phyloP scores from a whole-genome alignment of 2,888 invertebrate genomes.

The Cephus spinipes region DNA sequence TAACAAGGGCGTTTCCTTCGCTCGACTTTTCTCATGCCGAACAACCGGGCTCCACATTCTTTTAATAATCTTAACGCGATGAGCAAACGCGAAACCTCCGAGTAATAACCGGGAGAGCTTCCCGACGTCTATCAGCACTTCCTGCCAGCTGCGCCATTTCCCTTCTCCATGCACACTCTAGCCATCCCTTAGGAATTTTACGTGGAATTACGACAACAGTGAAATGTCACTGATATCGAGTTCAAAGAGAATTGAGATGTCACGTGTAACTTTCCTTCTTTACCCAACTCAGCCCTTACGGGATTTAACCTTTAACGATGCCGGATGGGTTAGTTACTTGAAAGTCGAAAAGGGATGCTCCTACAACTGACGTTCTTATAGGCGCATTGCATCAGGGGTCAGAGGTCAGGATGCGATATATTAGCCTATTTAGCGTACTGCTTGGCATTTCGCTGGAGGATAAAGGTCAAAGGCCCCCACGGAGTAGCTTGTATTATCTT shows the following conservation, averaged over 20 bases:
- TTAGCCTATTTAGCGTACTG: conserved; percentile 36
- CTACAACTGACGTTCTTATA: not conserved
- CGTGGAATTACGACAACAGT: not conserved
- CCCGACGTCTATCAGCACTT: not conserved
- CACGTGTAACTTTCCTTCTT: not conserved
- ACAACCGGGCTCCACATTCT: not conserved
- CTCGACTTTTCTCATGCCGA: not conserved
- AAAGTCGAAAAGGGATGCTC: not conserved
- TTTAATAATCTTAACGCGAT: conserved; percentile 7
- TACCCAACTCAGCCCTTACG: not conserved
- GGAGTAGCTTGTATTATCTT: conserved; percentile 49
- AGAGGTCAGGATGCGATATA: conserved; percentile 1
- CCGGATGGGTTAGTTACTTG: conserved; percentile 4
- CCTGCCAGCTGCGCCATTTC: not conserved
- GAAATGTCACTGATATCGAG: not conserved
- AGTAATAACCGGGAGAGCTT: not conserved
- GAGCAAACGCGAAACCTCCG: not conserved
- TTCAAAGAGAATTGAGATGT: not conserved
- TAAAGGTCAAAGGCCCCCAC: conserved; percentile 45
- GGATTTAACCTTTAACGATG: not conserved
- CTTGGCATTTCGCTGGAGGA: conserved; percentile 55
- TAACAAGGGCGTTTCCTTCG: conserved; percentile 39
- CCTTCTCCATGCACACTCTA: not conserved
- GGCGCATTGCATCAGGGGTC: not conserved
- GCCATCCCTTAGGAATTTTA: not conserved